Conservation (phyloP, 2,888 invertebrate species). For the Hydriomena furcata region DNA sequence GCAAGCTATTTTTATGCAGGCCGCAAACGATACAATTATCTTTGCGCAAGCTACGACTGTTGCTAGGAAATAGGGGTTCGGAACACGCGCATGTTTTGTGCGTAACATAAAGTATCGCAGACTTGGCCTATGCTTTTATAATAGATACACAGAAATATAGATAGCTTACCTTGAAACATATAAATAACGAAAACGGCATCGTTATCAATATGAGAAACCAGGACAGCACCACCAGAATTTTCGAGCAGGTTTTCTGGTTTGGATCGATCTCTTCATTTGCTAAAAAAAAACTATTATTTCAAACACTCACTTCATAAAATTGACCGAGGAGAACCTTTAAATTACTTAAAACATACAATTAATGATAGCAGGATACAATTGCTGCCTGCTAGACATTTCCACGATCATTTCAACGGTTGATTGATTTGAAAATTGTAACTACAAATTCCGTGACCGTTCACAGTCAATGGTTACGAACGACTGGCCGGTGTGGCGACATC, state of each 20-base stretch:
- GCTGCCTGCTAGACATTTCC: slow-evolving; percentile 73
- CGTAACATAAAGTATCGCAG: too few relatives aligned
- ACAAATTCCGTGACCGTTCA: slow-evolving; percentile 23
- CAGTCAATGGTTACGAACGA: slow-evolving; percentile 27
- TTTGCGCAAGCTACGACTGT: too few relatives aligned
- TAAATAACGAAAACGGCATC: slow-evolving; percentile 95
- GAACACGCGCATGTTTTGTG: too few relatives aligned
- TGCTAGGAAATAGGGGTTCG: too few relatives aligned
- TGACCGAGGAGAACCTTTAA: background rate
- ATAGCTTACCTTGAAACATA: slow-evolving; percentile 95
- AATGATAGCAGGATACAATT: slow-evolving; percentile 64
- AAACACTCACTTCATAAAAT: background rate
- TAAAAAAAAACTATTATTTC: slow-evolving; percentile 44
- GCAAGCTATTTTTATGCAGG: too few relatives aligned
- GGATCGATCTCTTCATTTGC: slow-evolving; percentile 82
- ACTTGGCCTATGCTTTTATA: too few relatives aligned
- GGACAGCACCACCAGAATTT: slow-evolving; percentile 91
- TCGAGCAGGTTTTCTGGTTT: slow-evolving; percentile 91
- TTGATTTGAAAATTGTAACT: slow-evolving; percentile 8
- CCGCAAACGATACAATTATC: too few relatives aligned
- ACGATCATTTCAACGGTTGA: slow-evolving; percentile 46
- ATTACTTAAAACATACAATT: slow-evolving; percentile 5
- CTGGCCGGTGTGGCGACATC: slow-evolving; percentile 27
- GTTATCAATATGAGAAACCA: slow-evolving; percentile 93
- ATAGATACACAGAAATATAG: too few relatives aligned